Evolutionary conservation across 92 coral and sea anemone species (phyloP).

Genomic region (Epizoanthus illoricatus): DNA sequence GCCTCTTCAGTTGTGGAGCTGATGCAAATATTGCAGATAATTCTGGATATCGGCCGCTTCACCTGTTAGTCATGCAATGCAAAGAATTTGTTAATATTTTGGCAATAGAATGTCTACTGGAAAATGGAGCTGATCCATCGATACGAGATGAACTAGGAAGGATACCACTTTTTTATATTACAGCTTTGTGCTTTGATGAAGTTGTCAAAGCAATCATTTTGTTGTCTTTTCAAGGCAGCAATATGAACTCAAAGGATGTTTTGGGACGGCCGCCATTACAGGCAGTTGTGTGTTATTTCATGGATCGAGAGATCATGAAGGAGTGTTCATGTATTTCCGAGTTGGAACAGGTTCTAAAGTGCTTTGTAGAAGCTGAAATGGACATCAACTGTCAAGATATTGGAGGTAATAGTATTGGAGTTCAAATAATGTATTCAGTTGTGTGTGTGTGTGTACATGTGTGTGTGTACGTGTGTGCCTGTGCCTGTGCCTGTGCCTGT

Average conservation of each 20-base stretch:
- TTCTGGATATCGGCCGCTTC: constrained; percentile 6
- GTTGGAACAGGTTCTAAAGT: constrained; percentile 13
- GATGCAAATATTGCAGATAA: neutral
- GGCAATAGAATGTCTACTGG: constrained; percentile 15
- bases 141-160: constrained; percentile 21
- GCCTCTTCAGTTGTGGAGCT: neutral
- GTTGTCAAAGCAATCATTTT: neutral
- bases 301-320: neutral
- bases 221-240: neutral
- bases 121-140: constrained; percentile 27
- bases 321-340: neutral
- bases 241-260: constrained; percentile 12
- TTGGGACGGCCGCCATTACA: constrained; percentile 17
- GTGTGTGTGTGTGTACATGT: neutral
- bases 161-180: constrained; percentile 15
- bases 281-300: constrained; percentile 26
- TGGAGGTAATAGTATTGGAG: constrained; percentile 9
- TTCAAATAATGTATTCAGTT: too few species aligned
- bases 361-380: constrained; percentile 14
- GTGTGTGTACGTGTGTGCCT: neutral
- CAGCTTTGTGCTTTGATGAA: constrained; percentile 7
- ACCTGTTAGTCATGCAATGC: constrained; percentile 1
- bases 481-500: too few species aligned
- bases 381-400: constrained; percentile 32
- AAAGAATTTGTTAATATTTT: neutral